Evolutionary conservation across 2,113 vertebrate species (phyloP), one percentile per base, ranked within the genome.

Genomic region (Chaetodon trifascialis): DNA sequence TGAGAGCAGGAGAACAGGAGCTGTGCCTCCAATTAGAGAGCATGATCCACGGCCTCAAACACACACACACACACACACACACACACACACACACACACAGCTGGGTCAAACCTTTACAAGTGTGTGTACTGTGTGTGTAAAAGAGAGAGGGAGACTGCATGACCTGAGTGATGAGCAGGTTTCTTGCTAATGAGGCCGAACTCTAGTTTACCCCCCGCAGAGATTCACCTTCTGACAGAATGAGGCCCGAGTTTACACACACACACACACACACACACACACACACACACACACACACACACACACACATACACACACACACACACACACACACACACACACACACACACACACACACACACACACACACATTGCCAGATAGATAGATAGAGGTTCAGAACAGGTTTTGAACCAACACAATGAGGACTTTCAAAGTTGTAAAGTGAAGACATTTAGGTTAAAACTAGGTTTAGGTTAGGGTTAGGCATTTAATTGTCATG

Each of bases 201-300:
- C 86, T 85, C 76, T 83, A 59, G 44, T 87, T 75, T 66, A 84
- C 72, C 86, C 36, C 70, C 80, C 11, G 6, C 79, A 76, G 82
- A 84, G 82, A 88, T 83, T 86, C 86, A 89, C 84, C 83, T 62
- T 59, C n/a, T 79, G 91, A 93, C 77, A 82, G 88, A 94, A 90
- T 85, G 60, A 63, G 87, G 82, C 15, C 62, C 86, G 19, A 65
- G 52, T 44, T 55, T 25, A 47, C 15, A 23, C 59, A 21, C 51
- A 67, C 65, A 75, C 47, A 56, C 25, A 12, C 17, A 47, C 52
- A 66, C 73, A 80, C 14, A 49, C 25, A 59, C 38, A 62, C 30
- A 30, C 30, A 30, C 30, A 30, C 30, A 30, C 30, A 30, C 30
- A 30, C 30, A 30, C 30, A 30, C 30, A 30, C 30, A 30, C 30